These are phyloP conservation scores for Panopea generosa DNA, from an alignment of 2,888 invertebrate species.

Conservation along the genomic window DNA sequence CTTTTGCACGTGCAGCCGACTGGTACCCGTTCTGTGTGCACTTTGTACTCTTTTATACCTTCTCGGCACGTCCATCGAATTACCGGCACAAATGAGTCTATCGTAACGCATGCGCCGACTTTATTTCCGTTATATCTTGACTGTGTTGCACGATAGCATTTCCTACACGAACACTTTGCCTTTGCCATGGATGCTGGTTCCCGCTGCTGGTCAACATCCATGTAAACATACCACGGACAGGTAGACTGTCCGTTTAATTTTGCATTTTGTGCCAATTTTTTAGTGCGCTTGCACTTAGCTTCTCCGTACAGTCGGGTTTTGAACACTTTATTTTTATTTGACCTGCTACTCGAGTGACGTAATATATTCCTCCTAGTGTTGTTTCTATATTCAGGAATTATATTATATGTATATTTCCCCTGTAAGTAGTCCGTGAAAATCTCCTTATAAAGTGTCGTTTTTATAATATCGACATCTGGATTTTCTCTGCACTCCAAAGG, in stretches of 20 bases:
- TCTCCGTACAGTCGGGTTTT: not conserved
- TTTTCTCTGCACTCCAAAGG: not conserved
- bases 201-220: slow-evolving; percentile 1
- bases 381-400: not conserved
- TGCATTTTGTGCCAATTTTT: not conserved
- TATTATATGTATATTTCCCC: not conserved
- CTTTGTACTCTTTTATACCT: not conserved
- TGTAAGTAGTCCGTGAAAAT: not conserved
- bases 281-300: not conserved
- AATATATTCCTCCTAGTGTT: too few species aligned
- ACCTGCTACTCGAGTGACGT: too few species aligned
- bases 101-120: not conserved
- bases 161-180: not conserved
- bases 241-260: not conserved
- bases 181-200: slow-evolving; percentile 1
- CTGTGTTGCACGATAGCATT: not conserved
- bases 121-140: not conserved
- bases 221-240: not conserved
- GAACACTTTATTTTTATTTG: too few species aligned
- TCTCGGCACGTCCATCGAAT: slow-evolving; percentile 1
- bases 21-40: not conserved
- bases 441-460: not conserved
- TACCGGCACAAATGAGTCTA: slow-evolving; percentile 3
- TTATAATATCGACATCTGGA: not conserved
- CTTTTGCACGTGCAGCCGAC: slow-evolving; percentile 10